phyloP scores from a whole-genome alignment of 35 echinoderm and acorn worm genomes.

The Apostichopus parvimensis region DNA sequence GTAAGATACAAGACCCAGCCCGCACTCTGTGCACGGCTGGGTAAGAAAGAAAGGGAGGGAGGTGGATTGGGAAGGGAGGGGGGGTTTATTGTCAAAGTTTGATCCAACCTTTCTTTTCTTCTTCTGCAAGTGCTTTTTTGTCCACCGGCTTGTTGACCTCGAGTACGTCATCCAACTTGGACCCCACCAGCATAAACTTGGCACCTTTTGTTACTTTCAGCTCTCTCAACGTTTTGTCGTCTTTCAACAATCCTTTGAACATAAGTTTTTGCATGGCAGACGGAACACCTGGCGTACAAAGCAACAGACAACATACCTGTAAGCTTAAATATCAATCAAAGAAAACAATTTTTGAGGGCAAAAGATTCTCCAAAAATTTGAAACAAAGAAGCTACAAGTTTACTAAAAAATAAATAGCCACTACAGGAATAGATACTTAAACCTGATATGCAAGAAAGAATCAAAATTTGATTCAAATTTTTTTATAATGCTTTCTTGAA shows the following conservation, averaged over 20 bases:
- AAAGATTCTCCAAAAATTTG: too few relatives aligned
- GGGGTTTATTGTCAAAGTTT: not conserved
- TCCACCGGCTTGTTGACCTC: conserved; percentile 83
- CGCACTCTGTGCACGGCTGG: too few relatives aligned
- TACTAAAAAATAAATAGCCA: too few relatives aligned
- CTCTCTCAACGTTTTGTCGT: conserved; percentile 92
- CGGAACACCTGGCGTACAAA: conserved; percentile 67
- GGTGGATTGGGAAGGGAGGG: not conserved
- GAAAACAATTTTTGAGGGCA: too few relatives aligned
- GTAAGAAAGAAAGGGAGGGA: too few relatives aligned
- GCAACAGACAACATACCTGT: not conserved
- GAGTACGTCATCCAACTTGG: conserved; percentile 82
- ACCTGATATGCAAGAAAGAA: not conserved
- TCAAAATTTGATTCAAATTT: not conserved
- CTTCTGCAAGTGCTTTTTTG: conserved; percentile 50
- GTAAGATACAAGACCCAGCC: too few relatives aligned
- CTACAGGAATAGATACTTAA: too few relatives aligned
- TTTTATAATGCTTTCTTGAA: not conserved
- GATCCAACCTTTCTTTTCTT: conserved; percentile 80
- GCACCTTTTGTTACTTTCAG: conserved; percentile 86
- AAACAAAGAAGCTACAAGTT: too few relatives aligned
- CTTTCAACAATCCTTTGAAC: conserved; percentile 98
- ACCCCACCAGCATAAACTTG: conserved; percentile 97
- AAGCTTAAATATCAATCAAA: too few relatives aligned
- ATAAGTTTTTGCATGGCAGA: conserved; percentile 97